phyloP scores from a whole-genome alignment of 2,888 invertebrate genomes.

The Epiblema foenella region DNA sequence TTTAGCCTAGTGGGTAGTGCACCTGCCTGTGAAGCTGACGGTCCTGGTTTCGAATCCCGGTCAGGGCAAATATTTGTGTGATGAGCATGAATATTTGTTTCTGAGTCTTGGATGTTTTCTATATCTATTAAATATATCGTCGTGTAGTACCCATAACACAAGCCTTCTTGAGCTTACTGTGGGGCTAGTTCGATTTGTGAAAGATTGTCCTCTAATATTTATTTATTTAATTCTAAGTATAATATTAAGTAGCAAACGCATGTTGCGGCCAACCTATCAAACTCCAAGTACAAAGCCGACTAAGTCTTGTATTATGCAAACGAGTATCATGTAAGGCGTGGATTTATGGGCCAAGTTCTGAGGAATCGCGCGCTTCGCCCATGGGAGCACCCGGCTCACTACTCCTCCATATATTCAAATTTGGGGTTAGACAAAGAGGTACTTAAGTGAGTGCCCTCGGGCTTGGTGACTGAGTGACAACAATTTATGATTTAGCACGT shows the following conservation, averaged over 20 bases:
- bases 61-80: no score
- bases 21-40: no score
- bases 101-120: no score
- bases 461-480: slow-evolving; percentile 57
- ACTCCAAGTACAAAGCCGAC: slow-evolving; percentile 75
- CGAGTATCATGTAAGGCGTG: slow-evolving; percentile 83
- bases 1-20: no score
- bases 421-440: slow-evolving; percentile 63
- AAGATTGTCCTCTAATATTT: no score
- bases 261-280: slow-evolving; percentile 72
- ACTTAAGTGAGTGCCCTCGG: slow-evolving; percentile 51
- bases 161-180: no score
- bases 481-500: slow-evolving; percentile 54
- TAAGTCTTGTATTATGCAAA: slow-evolving; percentile 85
- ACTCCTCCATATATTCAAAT: slow-evolving; percentile 79
- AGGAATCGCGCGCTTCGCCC: slow-evolving; percentile 72
- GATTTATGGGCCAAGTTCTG: slow-evolving; percentile 83
- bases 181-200: no score
- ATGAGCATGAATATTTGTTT: no score
- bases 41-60: no score
- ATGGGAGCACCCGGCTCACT: slow-evolving; percentile 66
- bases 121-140: no score
- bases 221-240: no score
- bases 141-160: no score
- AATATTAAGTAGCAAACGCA: slow-evolving; percentile 52